Evolutionary conservation across 2,888 invertebrate species (phyloP), one percentile per base, ranked within the genome.

Genomic region (Hydrotaea diabolus): DNA sequence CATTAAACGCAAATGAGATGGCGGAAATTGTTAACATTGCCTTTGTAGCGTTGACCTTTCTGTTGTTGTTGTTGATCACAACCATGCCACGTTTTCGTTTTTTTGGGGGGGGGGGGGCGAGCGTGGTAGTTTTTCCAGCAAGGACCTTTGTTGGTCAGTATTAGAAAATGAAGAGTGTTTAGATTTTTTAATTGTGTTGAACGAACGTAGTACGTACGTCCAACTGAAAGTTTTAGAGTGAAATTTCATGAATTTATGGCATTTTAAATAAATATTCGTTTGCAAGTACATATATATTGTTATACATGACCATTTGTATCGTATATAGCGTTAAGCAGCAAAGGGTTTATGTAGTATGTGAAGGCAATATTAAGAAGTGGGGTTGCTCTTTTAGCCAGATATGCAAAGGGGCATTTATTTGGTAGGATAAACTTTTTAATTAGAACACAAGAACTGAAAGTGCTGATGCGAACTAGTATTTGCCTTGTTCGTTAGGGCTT

Each of bases 211-310:
- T n/a, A n/a, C n/a, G 43, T 43, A 21, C 43, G 46, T 21, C 21
- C 26, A 59, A 43, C 13, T 43, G 21, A 43, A 69, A 78, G 78
- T 77, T 76, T 49, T 75, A 57, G 13, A 88, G 89, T 88, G 88
- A 87, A 89, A 89, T 90, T 89, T 88, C 88, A 89, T 89, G 89
- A 91, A 90, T 91, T 91, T 91, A 91, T 90, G 90, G 89, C 88
- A 88, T 89, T 90, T 89, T 89, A 89, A 89, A 90, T 90, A 90
- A 90, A 90, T 90, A 90, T 89, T 21, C 21, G 8, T 11, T 79
- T 77, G 43, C 46, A 19, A 62, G 53, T 15, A 31, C 31, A 31
- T 31, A 31, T 7, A 31, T 31, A 31, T 31, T 4, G 3, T 4
- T 31, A 31, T 31, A 31, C 31, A 31, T 7, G 7, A 4, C 3